Evolutionary conservation across 1,140 invertebrate species (phyloP).

Genomic region (Paracyclopina nana): DNA sequence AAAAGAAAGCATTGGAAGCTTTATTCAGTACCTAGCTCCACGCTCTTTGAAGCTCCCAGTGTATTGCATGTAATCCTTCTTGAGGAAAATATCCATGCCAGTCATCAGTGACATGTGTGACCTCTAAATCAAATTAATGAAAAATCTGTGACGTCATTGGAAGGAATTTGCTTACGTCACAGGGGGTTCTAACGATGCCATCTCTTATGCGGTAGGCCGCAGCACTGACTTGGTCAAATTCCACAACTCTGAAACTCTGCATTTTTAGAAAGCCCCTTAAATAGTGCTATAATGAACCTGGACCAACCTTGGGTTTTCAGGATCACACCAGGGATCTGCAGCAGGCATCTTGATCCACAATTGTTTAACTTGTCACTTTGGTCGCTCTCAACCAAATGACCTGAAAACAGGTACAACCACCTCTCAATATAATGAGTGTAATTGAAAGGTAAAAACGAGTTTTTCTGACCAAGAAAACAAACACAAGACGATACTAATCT

Average conservation of each 20-base stretch:
- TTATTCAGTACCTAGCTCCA: slow-evolving; percentile 65
- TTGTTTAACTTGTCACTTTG: no score
- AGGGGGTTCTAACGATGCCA: slow-evolving; percentile 40
- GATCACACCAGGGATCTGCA: slow-evolving; percentile 60
- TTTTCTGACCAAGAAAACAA: no score
- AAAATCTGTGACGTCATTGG: background rate
- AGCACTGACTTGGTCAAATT: slow-evolving; percentile 8
- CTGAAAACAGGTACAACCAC: no score
- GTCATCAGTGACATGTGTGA: slow-evolving; percentile 53
- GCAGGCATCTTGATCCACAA: no score
- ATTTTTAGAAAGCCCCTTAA: no score
- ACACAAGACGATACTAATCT: no score
- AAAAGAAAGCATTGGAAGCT: no score
- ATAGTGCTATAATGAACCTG: no score
- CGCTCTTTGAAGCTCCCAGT: slow-evolving; percentile 72
- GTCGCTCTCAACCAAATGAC: no score
- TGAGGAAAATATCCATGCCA: slow-evolving; percentile 69
- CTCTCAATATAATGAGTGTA: no score
- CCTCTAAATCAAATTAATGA: slow-evolving; percentile 23
- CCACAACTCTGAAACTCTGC: no score
- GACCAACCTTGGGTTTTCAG: slow-evolving; percentile 47
- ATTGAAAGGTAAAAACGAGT: no score
- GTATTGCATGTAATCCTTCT: slow-evolving; percentile 77
- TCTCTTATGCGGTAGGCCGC: slow-evolving; percentile 68
- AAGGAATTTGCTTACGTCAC: slow-evolving; percentile 12